phyloP scores from a whole-genome alignment of 1,140 invertebrate species.

The Drosophila ficusphila region DNA sequence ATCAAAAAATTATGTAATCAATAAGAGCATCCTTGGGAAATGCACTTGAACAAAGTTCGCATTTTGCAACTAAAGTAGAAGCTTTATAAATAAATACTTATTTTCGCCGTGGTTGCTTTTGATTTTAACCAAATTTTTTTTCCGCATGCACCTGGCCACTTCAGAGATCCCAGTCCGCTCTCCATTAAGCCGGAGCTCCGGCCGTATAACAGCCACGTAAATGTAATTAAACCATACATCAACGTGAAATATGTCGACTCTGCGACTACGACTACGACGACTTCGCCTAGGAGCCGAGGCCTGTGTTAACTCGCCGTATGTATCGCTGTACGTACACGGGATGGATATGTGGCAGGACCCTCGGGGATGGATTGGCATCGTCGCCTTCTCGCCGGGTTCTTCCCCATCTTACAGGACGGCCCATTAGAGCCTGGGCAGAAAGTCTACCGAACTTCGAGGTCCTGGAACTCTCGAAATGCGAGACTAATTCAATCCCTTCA shows the following conservation, averaged over 20 bases:
- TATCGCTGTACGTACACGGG: background rate
- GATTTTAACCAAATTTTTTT: background rate
- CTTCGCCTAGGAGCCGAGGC: slow-evolving; percentile 17
- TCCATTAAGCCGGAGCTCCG: slow-evolving; percentile 13
- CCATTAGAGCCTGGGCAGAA: slow-evolving; percentile 6
- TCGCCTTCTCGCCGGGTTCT: background rate
- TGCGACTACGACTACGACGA: slow-evolving; percentile 8
- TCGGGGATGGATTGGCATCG: slow-evolving; percentile 10
- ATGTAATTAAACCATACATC: slow-evolving; percentile 83
- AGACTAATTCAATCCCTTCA: slow-evolving; percentile 33
- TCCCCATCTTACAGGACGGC: slow-evolving; percentile 12
- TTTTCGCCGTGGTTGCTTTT: too few relatives aligned
- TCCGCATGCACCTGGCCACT: background rate
- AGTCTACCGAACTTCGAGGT: background rate
- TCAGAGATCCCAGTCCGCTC: slow-evolving; percentile 1
- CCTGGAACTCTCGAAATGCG: background rate
- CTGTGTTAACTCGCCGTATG: slow-evolving; percentile 11
- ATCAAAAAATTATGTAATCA: too few relatives aligned
- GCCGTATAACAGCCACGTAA: slow-evolving; percentile 70
- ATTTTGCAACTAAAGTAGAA: too few relatives aligned
- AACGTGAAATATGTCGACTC: slow-evolving; percentile 79
- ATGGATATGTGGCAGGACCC: slow-evolving; percentile 18
- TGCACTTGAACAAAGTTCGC: too few relatives aligned
- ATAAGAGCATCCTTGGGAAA: too few relatives aligned
- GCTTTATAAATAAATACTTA: too few relatives aligned